phyloP scores from a whole-genome alignment of 1,140 invertebrate genomes.

The Nixonia krombeini region DNA sequence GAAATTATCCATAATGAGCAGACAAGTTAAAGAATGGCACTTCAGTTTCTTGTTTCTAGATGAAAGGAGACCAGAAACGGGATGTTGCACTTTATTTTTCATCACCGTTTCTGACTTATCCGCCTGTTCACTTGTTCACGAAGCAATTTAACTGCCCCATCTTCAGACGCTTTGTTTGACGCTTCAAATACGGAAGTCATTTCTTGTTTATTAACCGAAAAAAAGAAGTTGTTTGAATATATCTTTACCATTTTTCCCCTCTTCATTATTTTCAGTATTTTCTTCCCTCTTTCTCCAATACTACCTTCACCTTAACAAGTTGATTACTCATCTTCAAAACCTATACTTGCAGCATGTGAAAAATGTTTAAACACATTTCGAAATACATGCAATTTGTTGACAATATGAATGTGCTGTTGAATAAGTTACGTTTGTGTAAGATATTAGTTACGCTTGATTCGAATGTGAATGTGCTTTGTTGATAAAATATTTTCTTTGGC shows the following conservation, averaged over 20 bases:
- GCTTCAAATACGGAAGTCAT: constrained; percentile 15
- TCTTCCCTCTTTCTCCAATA: constrained; percentile 6
- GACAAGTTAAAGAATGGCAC: neutral
- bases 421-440: too few species aligned
- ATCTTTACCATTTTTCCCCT: too few species aligned
- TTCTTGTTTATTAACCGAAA: constrained; percentile 37
- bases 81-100: neutral
- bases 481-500: too few species aligned
- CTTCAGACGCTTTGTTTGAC: constrained; percentile 7
- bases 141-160: constrained; percentile 8
- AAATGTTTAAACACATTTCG: too few species aligned
- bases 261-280: constrained; percentile 22
- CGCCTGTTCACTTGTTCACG: neutral
- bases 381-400: too few species aligned
- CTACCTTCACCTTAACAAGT: neutral
- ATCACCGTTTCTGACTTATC: neutral
- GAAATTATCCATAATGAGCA: neutral
- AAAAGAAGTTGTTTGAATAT: too few species aligned
- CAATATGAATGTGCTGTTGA: too few species aligned
- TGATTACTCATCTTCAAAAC: too few species aligned
- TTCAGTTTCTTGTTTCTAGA: neutral
- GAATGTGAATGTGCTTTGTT: too few species aligned
- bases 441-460: too few species aligned
- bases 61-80: neutral
- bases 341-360: too few species aligned